Conservation (phyloP, 2,888 invertebrate genomes). For the Cheilosia pagana region DNA sequence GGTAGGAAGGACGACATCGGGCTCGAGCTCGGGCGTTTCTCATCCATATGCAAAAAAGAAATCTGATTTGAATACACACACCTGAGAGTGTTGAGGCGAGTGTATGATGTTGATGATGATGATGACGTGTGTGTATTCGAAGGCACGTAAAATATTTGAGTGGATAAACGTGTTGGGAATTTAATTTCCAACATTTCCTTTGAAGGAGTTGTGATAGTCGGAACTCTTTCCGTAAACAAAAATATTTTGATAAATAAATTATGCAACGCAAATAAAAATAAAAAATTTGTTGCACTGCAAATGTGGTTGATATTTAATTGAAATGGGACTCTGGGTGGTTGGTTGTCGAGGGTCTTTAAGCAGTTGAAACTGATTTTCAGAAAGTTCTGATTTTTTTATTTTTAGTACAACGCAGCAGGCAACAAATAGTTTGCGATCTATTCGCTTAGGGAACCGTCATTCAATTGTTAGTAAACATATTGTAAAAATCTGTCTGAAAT, state of each 20-base stretch:
- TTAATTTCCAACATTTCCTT: constrained; percentile 51
- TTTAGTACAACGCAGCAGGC: too few relatives aligned
- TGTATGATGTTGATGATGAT: constrained; percentile 22
- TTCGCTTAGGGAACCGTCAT: too few relatives aligned
- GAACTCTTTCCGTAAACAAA: constrained; percentile 2
- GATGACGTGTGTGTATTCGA: constrained; percentile 63
- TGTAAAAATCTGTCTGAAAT: too few relatives aligned
- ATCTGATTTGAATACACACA: constrained; percentile 68
- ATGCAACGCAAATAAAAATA: constrained; percentile 29
- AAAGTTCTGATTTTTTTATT: neutral
- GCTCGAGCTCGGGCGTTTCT: neutral
- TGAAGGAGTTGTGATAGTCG: constrained; percentile 44
- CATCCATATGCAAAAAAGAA: constrained; percentile 46
- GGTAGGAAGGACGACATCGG: constrained; percentile 1
- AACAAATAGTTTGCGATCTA: too few relatives aligned
- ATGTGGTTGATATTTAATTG: constrained; percentile 31
- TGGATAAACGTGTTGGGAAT: constrained; percentile 72
- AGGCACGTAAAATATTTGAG: constrained; percentile 74
- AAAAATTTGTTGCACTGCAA: neutral
- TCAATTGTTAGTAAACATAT: too few relatives aligned
- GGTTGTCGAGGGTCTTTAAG: neutral
- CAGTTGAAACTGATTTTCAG: neutral
- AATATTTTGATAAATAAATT: constrained; percentile 55
- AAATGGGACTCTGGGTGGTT: neutral
- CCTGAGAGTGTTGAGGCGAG: constrained; percentile 29